phyloP scores from a whole-genome alignment of 2,113 vertebrate genomes.

The Plotosus lineatus region DNA sequence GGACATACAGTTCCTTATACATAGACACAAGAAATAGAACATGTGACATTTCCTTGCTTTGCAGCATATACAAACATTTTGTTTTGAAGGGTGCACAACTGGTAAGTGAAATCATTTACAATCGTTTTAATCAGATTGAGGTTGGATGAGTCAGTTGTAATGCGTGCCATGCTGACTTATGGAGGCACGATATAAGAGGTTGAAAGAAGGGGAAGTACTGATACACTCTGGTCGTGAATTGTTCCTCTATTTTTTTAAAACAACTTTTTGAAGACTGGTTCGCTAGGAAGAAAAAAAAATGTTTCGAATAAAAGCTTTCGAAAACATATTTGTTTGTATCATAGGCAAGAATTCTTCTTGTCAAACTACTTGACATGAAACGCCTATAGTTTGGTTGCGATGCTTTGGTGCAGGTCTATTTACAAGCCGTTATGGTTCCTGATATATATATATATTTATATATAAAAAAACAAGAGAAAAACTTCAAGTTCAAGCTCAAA shows the following conservation, averaged over 20 bases:
- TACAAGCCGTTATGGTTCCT: neutral
- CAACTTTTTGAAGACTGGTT: neutral
- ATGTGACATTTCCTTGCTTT: neutral
- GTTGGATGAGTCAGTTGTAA: neutral
- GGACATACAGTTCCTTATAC: neutral
- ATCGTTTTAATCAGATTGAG: neutral
- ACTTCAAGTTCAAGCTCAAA: no score
- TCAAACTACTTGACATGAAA: no score
- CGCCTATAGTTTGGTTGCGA: neutral
- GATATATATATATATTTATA: no score
- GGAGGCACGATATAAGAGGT: neutral
- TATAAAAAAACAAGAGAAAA: no score
- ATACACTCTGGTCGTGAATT: neutral
- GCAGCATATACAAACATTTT: neutral
- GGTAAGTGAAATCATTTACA: neutral
- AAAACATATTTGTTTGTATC: neutral
- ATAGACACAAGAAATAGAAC: no score
- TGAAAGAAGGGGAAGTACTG: slow-evolving; percentile 39
- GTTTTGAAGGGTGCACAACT: neutral
- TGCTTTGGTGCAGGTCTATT: neutral
- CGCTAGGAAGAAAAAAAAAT: neutral
- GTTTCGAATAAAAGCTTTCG: neutral
- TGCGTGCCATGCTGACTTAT: neutral
- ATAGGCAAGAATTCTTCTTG: neutral
- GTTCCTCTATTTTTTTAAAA: neutral